A percentile compares a stretch with the other conserved stretches of the same genome.
phyloP scores from a whole-genome alignment of 2,888 invertebrate species.

The Phanerotoma sp. region DNA sequence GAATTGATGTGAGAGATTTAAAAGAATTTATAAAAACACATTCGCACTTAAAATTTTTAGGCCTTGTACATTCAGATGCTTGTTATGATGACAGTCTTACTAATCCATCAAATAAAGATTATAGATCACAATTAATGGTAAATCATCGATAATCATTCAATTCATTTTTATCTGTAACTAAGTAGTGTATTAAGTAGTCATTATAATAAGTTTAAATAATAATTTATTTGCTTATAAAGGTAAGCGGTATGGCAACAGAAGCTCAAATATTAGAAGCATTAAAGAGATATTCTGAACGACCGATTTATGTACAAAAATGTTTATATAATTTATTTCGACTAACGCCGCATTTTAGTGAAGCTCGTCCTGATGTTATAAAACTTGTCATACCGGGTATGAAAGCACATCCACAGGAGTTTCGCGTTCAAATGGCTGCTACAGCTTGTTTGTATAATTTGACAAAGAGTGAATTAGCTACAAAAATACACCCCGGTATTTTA shows the following conservation, averaged over 20 bases:
- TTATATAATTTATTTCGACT: conserved; percentile 66
- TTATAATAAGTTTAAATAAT: not conserved
- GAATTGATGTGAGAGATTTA: conserved; percentile 58
- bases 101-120: conserved; percentile 56
- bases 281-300: conserved; percentile 61
- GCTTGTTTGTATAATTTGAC: conserved; percentile 75
- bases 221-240: conserved; percentile 40
- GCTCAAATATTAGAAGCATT: conserved; percentile 64
- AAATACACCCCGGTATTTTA: conserved; percentile 66
- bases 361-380: conserved; percentile 66
- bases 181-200: too few relatives aligned
- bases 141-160: conserved; percentile 35
- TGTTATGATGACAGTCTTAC: conserved; percentile 61
- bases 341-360: conserved; percentile 58
- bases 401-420: conserved; percentile 61
- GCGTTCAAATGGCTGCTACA: conserved; percentile 74
- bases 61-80: conserved; percentile 61
- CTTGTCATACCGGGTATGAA: conserved; percentile 61
- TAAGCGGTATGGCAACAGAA: conserved; percentile 63
- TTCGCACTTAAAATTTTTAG: conserved; percentile 60
- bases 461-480: conserved; percentile 65
- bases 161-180: not conserved
- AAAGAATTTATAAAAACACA: conserved; percentile 58
- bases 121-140: conserved; percentile 57
- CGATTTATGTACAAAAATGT: conserved; percentile 67